Conservation (phyloP, 1,140 invertebrate genomes). For the Cryptotermes secundus region DNA sequence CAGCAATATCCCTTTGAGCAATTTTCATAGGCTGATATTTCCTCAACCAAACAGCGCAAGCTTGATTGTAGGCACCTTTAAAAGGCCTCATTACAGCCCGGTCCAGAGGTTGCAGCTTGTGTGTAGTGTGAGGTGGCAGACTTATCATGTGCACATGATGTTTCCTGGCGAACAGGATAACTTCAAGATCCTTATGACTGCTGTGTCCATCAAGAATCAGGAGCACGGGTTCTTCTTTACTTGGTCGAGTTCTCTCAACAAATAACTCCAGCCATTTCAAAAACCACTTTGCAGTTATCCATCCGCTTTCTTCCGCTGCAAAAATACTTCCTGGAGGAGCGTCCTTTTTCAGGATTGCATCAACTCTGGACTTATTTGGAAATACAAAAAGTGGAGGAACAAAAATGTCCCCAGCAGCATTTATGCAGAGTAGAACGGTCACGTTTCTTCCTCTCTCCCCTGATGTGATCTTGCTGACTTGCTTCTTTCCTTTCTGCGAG, state of each 20-base stretch:
- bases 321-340: conserved; percentile 36
- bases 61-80: conserved; percentile 43
- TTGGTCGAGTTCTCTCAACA: conserved; percentile 14
- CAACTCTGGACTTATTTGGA: conserved; percentile 40
- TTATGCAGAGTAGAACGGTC: conserved; percentile 42
- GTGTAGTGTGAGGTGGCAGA: conserved; percentile 45
- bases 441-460: conserved; percentile 49
- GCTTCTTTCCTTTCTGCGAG: conserved; percentile 43
- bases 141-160: conserved; percentile 46
- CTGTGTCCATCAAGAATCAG: conserved; percentile 44
- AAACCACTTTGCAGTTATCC: conserved; percentile 39
- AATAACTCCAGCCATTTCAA: conserved; percentile 40
- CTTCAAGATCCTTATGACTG: conserved; percentile 43
- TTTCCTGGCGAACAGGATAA: conserved; percentile 44
- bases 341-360: conserved; percentile 31
- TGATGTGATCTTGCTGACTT: conserved; percentile 47
- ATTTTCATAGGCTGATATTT: conserved; percentile 26
- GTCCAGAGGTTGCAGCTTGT: conserved; percentile 45
- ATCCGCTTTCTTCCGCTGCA: conserved; percentile 27
- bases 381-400: conserved; percentile 41
- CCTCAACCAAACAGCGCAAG: conserved; percentile 31
- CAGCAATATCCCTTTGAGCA: conserved; percentile 23
- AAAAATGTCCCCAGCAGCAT: conserved; percentile 42
- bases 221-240: conserved; percentile 33
- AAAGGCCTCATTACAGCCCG: conserved; percentile 46